Base-by-base conservation (phyloP, 2,888 invertebrate species). In the Lissocephala sabroskyi region DNA sequence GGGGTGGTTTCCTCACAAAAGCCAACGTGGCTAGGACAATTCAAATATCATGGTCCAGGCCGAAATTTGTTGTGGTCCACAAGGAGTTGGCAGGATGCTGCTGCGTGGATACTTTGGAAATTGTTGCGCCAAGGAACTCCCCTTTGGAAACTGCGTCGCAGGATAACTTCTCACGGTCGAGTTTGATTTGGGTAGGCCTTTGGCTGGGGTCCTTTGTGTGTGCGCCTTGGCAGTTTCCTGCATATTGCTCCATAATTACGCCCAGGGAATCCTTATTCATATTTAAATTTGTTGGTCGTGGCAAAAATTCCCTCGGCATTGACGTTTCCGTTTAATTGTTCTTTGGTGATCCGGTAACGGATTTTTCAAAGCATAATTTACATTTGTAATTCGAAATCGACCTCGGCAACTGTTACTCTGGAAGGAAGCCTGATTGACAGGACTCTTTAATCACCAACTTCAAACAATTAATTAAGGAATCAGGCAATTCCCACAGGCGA, bases 241-340 rank as follows among this genome's bases (percentile, higher is more conserved):
- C 4, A 23, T 23, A 41, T 39, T 45, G 59, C 48, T 40, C 46
- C 59, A 58, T 58, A 62, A 58, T 61, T 49, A 62, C 51, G 18
- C 19, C 30, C 49, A 36, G 30, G 49, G 46, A 56, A 43, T 47
- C 17, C 35, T 44, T 73, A 68, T 71, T 71, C 64, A 48, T 62
- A 63, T 62, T 63, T 39, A 65, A 62, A 62, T 62, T 52, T 19
- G 14, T 13, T n/a, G n/a, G n/a, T n/a, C n/a, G n/a, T n/a, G n/a
- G n/a, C n/a, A n/a, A n/a, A n/a, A n/a, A n/a, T n/a, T n/a, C n/a
- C n/a, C n/a, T n/a, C n/a, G n/a, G n/a, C 33, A 48, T 49, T 59
- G 73, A 73, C 73, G 73, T 73, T 64, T 68, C 68, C 68, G 76
- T 54, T 71, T 46, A 67, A 64, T 68, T 68, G 67, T 68, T 46